Base-by-base conservation (phyloP, 1,140 invertebrate genomes). In the Centruroides sculpturatus region DNA sequence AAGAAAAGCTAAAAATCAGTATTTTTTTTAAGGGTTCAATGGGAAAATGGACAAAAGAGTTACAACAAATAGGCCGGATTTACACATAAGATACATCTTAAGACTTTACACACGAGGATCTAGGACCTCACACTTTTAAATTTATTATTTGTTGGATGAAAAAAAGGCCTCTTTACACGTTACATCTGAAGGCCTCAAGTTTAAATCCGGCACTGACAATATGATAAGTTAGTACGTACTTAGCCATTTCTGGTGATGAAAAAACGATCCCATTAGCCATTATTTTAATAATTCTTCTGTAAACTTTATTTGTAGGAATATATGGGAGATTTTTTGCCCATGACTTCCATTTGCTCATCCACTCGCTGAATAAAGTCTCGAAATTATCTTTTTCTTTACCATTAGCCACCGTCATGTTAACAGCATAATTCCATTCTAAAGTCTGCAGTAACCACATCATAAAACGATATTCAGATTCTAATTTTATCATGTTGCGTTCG, bases 371-470 rank as follows among this genome's bases (percentile, higher is more conserved):
- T n/a, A 8, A 47, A 46, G 13, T 50, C 0, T 54, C 23, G 41
- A 57, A 34, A 49, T 50, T 52, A 8, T 23, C n/a, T 23, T 35
- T 48, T 11, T 41, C 55, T 11, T 23, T 7, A 13, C 58, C 35
- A 47, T 52, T 65, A 12, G 35, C 23, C 11, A n/a, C 46, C 11
- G 59, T 54, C 5, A 65, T 57, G 46, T 67, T 62, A 50, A 59
- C 60, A 7, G 49, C 50, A 34, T 61, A 62, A 41, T 55, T 59
- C 66, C 66, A 67, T 3, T 65, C 61, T 35, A 63, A 60, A 11
- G 57, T 56, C 47, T 62, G 61, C 12, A 50, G 57, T 3, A 62
- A 51, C 61, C 57, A 55, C 57, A 56, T 57, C 53, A 62, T 59
- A 3, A 35, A n/a, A 12, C 48, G n/a, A 13, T 56, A 62, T 13